phyloP scores from a whole-genome alignment of 2,888 invertebrate genomes.

The Watsonalla binaria region DNA sequence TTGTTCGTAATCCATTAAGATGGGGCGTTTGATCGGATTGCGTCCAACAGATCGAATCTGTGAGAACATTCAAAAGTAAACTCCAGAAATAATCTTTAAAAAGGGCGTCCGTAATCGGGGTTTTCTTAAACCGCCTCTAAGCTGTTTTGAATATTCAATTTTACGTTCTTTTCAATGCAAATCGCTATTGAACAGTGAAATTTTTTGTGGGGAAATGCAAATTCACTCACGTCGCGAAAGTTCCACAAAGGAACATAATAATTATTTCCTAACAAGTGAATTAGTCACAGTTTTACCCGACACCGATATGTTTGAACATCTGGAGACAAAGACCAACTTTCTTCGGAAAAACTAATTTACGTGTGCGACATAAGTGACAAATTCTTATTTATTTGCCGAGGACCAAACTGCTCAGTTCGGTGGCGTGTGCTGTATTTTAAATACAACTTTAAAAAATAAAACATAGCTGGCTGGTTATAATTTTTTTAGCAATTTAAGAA shows the following conservation, averaged over 20 bases:
- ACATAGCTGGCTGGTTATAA: too few species aligned
- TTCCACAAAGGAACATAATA: conserved; percentile 53
- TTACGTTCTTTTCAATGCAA: conserved; percentile 2
- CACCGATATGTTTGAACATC: conserved; percentile 53
- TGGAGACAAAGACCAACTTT: conserved; percentile 68
- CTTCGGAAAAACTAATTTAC: conserved; percentile 55
- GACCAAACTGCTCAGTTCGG: conserved; percentile 38
- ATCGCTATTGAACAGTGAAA: conserved; percentile 37
- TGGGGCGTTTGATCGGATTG: conserved; percentile 19
- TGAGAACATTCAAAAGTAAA: conserved; percentile 10
- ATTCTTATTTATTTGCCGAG: conserved; percentile 58
- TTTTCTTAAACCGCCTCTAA: background rate
- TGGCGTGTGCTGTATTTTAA: conserved; percentile 11
- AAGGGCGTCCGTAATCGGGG: background rate
- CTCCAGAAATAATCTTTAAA: background rate
- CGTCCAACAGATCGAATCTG: conserved; percentile 16
- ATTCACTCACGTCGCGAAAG: conserved; percentile 36
- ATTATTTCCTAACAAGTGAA: conserved; percentile 54
- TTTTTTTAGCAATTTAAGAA: background rate
- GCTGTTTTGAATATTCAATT: conserved; percentile 2
- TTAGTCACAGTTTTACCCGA: conserved; percentile 62
- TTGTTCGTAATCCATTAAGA: conserved; percentile 22
- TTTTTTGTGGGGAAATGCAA: conserved; percentile 54
- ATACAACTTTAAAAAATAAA: conserved; percentile 2
- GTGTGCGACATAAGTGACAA: conserved; percentile 30